Conservation (phyloP, 2,113 vertebrate species). For the Sialia sialis region DNA sequence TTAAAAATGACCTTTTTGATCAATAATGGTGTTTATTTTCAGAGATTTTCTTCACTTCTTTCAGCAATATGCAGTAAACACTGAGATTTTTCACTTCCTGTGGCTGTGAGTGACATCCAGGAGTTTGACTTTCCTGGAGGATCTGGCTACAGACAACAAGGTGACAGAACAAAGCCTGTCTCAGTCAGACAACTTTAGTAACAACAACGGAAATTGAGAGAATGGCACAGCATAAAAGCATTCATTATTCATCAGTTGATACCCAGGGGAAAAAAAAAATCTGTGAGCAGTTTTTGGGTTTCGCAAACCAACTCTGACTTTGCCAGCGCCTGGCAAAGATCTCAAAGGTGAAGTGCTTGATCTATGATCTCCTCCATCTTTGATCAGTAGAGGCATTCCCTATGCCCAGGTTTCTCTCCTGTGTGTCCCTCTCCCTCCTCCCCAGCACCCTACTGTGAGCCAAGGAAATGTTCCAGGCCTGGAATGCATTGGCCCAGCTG, state of each 20-base stretch:
- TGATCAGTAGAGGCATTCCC: background rate
- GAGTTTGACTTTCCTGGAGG: background rate
- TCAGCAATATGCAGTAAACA: background rate
- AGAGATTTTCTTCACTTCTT: background rate
- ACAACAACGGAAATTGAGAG: background rate
- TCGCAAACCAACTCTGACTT: background rate
- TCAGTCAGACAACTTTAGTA: background rate
- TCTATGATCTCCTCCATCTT: background rate
- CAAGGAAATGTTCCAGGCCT: background rate
- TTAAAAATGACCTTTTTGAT: background rate
- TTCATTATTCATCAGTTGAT: background rate
- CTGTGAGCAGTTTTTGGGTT: background rate
- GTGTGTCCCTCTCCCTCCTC: accelerated
- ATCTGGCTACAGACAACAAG: background rate
- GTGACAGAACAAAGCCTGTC: background rate
- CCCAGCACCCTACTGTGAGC: background rate
- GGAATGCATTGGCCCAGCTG: background rate
- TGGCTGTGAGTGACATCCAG: background rate
- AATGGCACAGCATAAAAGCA: background rate
- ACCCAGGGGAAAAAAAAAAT: background rate
- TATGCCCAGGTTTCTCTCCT: background rate
- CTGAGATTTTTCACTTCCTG: background rate
- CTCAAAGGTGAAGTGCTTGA: background rate
- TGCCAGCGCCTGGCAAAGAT: background rate
- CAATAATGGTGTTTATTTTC: background rate